Conservation (phyloP, 2,888 invertebrate genomes). For the Nebria salina region DNA sequence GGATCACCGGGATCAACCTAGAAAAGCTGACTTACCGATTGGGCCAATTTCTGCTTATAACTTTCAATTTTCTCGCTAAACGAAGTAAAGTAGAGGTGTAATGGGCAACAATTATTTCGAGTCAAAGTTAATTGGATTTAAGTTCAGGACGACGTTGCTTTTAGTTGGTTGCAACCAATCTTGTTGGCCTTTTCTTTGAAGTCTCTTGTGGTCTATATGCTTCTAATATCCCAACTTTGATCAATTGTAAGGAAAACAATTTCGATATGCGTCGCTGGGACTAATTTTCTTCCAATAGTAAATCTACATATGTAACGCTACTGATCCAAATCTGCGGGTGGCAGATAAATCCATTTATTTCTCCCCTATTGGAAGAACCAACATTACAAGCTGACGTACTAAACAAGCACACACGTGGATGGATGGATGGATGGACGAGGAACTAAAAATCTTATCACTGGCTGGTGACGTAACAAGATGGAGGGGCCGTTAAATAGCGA, state of each 20-base stretch:
- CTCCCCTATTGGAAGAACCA: not conserved
- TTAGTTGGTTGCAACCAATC: not conserved
- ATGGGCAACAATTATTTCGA: not conserved
- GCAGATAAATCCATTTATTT: not conserved
- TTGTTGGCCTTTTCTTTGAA: not conserved
- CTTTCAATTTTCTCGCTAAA: not conserved
- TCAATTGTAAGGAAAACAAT: too few species aligned
- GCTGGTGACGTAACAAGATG: not conserved
- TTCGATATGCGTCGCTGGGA: too few species aligned
- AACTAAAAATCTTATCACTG: not conserved
- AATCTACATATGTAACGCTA: not conserved
- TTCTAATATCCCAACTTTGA: too few species aligned
- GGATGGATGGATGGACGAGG: not conserved
- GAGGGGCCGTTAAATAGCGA: not conserved
- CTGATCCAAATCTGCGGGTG: not conserved
- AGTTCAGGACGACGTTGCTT: not conserved
- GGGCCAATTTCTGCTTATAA: not conserved
- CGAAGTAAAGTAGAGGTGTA: not conserved
- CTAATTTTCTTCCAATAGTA: not conserved
- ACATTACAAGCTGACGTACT: not conserved
- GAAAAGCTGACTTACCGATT: slow-evolving; percentile 12
- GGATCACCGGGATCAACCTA: slow-evolving; percentile 7
- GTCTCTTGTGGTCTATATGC: not conserved
- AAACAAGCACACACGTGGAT: not conserved
- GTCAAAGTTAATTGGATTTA: not conserved